Percentiles rank a stretch among this genome's conserved stretches.
Conservation (phyloP, 2,113 vertebrate genomes). For the Oncorhynchus masou region DNA sequence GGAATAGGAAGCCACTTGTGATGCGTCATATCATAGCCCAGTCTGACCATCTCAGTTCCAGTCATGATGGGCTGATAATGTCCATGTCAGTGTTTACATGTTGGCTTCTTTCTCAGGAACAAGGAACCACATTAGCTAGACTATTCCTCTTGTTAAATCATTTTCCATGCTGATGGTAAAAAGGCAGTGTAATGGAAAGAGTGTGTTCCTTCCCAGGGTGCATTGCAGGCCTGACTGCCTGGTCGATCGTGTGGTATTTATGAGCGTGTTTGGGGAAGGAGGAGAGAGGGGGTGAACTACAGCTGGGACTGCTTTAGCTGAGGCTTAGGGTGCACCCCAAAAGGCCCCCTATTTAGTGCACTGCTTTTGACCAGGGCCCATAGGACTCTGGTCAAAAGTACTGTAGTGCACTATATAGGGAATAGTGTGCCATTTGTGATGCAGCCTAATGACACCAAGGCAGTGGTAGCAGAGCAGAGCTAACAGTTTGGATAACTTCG, state of each 20-base stretch:
- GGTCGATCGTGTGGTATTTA: neutral
- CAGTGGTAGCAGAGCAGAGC: neutral
- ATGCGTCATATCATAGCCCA: neutral
- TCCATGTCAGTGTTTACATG: neutral
- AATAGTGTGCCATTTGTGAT: too few relatives aligned
- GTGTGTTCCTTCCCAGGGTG: slow-evolving; percentile 7
- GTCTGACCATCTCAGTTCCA: neutral
- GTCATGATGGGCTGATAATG: neutral
- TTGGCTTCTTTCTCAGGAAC: neutral
- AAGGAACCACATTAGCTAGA: neutral
- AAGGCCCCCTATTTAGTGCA: too few relatives aligned
- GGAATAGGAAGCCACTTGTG: too few relatives aligned
- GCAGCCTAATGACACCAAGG: neutral
- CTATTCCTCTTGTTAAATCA: neutral
- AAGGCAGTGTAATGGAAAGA: slow-evolving; percentile 18
- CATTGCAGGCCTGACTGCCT: neutral
- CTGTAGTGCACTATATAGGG: too few relatives aligned
- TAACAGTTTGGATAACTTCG: neutral
- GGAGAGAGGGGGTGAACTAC: slow-evolving; percentile 7
- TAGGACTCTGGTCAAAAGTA: too few relatives aligned
- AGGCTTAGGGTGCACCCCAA: neutral
- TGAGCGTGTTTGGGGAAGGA: slow-evolving; percentile 13
- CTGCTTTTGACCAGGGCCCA: too few relatives aligned
- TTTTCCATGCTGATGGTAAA: slow-evolving; percentile 13
- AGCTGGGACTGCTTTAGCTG: slow-evolving; percentile 19